Evolutionary conservation across 2,888 invertebrate genomes (phyloP).

Genomic region (Parnassius orleans): DNA sequence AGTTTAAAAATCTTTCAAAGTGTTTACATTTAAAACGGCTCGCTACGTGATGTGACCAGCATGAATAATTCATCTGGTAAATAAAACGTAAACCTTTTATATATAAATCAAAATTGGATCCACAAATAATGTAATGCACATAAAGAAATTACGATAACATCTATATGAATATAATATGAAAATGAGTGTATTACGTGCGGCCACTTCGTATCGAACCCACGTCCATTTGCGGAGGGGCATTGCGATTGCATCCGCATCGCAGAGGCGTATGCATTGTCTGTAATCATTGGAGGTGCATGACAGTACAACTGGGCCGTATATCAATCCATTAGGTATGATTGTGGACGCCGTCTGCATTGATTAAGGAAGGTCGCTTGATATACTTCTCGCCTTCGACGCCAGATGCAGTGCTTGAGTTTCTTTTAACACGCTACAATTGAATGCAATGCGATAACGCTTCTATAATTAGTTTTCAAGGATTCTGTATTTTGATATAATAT

Average conservation of each 20-base stretch:
- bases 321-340: conserved; percentile 70
- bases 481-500: neutral
- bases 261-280: conserved; percentile 34
- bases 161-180: conserved; percentile 32
- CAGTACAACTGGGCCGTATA: conserved; percentile 48
- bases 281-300: conserved; percentile 36
- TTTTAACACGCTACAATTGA: conserved; percentile 25
- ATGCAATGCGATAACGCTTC: conserved; percentile 11
- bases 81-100: neutral
- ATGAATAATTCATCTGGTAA: conserved; percentile 9
- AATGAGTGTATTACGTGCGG: conserved; percentile 25
- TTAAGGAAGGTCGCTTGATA: conserved; percentile 56
- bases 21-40: neutral
- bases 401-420: conserved; percentile 24
- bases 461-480: conserved; percentile 20
- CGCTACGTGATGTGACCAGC: neutral
- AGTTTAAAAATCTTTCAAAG: too few species aligned
- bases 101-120: conserved; percentile 16
- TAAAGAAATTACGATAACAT: conserved; percentile 23
- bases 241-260: conserved; percentile 57
- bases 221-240: conserved; percentile 56
- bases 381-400: conserved; percentile 19
- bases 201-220: conserved; percentile 45
- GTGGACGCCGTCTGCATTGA: conserved; percentile 66
- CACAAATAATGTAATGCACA: conserved; percentile 5